These are phyloP conservation scores for Pseudopleuronectes americanus DNA, from an alignment of 2,797 vertebrate genomes.

Conservation along the genomic window DNA sequence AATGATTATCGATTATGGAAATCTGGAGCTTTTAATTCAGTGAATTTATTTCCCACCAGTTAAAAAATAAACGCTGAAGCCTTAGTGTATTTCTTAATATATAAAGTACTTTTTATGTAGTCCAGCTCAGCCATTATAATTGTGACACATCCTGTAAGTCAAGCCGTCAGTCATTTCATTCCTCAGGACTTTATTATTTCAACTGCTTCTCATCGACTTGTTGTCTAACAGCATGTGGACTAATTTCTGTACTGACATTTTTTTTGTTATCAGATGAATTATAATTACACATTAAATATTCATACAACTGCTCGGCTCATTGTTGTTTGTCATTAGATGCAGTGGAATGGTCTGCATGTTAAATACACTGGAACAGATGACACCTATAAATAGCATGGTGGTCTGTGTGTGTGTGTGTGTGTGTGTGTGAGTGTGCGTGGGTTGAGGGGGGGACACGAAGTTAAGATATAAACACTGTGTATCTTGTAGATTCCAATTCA, in stretches of 20 bases:
- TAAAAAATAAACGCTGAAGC: too few species aligned
- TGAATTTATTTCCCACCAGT: too few species aligned
- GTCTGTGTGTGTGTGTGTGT: constrained; percentile 46
- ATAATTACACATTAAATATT: constrained; percentile 50
- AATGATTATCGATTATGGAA: too few species aligned
- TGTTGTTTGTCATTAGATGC: constrained; percentile 42
- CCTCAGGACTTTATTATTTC: too few species aligned
- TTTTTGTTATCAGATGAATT: constrained; percentile 16
- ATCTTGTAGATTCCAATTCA: background rate
- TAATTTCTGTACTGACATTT: background rate
- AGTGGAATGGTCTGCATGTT: constrained; percentile 32
- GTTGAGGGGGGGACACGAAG: background rate
- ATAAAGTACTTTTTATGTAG: too few species aligned
- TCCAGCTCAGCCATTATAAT: too few species aligned
- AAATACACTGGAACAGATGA: constrained; percentile 86
- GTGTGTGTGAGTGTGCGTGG: constrained; percentile 31
- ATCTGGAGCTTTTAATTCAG: too few species aligned
- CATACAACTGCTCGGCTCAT: constrained; percentile 12
- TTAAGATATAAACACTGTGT: constrained; percentile 26
- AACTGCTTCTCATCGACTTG: background rate
- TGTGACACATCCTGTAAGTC: too few species aligned
- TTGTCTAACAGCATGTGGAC: background rate
- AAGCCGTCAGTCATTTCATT: too few species aligned
- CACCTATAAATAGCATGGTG: constrained; percentile 87
- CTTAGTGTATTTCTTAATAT: too few species aligned